A percentile compares a stretch with the other conserved stretches of the same genome.
Conservation (phyloP, 2,113 vertebrate genomes). For the Rhinoderma darwinii region DNA sequence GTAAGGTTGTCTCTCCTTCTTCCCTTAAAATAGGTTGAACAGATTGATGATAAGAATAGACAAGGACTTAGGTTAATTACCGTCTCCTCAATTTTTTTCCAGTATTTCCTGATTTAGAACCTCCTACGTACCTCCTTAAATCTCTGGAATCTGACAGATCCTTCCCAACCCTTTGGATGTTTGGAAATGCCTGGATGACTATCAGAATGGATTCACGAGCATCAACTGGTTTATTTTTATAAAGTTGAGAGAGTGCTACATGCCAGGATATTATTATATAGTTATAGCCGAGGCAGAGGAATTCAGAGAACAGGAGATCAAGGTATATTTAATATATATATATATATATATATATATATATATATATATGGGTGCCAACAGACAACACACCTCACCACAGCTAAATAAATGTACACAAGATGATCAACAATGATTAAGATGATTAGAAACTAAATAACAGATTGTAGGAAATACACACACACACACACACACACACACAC, state of each 20-base stretch:
- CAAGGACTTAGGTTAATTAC: conserved; percentile 60
- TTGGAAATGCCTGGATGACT: conserved; percentile 70
- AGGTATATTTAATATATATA: background rate
- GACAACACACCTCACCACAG: too few species aligned
- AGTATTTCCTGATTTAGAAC: conserved; percentile 70
- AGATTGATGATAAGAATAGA: conserved; percentile 55
- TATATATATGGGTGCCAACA: too few species aligned
- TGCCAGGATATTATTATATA: background rate
- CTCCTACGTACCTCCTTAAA: conserved; percentile 65
- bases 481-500: too few species aligned
- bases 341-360: too few species aligned
- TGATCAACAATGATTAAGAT: too few species aligned
- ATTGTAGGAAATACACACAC: too few species aligned
- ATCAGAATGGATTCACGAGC: conserved; percentile 65
- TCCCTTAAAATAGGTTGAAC: conserved; percentile 46
- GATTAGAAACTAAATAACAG: too few species aligned
- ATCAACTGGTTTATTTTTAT: conserved; percentile 73
- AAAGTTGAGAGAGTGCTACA: conserved; percentile 36
- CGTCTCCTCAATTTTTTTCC: conserved; percentile 69
- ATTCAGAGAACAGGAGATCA: background rate
- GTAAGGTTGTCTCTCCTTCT: conserved; percentile 14
- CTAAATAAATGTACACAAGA: too few species aligned
- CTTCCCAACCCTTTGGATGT: conserved; percentile 74
- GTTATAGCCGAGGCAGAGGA: background rate
- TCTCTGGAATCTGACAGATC: conserved; percentile 71